Conservation (phyloP, 2,797 vertebrate species). For the Typhlichthys subterraneus region DNA sequence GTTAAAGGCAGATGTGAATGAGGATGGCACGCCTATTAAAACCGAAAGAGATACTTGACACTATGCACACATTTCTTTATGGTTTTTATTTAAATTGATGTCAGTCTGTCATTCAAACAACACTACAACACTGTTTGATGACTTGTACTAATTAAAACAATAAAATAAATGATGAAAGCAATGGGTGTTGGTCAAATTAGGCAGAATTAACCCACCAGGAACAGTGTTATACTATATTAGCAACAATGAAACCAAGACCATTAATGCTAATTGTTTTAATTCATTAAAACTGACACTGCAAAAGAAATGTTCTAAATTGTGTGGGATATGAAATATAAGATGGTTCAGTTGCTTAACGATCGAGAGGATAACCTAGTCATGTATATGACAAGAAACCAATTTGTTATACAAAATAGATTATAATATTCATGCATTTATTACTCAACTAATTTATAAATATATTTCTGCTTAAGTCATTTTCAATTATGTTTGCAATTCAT, state of each 20-base stretch:
- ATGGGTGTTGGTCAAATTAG: too few relatives aligned
- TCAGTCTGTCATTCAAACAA: too few relatives aligned
- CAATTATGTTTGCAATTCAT: conserved; percentile 59
- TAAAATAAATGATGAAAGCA: too few relatives aligned
- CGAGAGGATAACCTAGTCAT: conserved; percentile 54
- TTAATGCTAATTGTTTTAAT: not conserved
- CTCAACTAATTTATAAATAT: conserved; percentile 41
- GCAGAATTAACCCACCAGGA: too few relatives aligned
- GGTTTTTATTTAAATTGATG: too few relatives aligned
- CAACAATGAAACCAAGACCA: conserved; percentile 5
- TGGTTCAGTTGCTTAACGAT: conserved; percentile 39
- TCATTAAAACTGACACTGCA: not conserved
- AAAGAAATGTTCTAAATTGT: conserved; percentile 1
- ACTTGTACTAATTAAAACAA: too few relatives aligned
- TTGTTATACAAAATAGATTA: conserved; percentile 40
- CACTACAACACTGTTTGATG: too few relatives aligned
- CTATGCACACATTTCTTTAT: too few relatives aligned
- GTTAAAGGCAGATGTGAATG: conserved; percentile 71
- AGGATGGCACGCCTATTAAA: conserved; percentile 40
- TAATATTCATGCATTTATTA: conserved; percentile 27
- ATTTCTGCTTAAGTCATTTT: conserved; percentile 49
- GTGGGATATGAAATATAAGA: too few relatives aligned
- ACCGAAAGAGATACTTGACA: not conserved
- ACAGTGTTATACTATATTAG: conserved; percentile 1
- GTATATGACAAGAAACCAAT: conserved; percentile 64